A percentile compares a stretch with the other conserved stretches of the same genome.
Evolutionary conservation across 2,797 vertebrate genomes (phyloP).

Genomic region (Cryptoprocta ferox): DNA sequence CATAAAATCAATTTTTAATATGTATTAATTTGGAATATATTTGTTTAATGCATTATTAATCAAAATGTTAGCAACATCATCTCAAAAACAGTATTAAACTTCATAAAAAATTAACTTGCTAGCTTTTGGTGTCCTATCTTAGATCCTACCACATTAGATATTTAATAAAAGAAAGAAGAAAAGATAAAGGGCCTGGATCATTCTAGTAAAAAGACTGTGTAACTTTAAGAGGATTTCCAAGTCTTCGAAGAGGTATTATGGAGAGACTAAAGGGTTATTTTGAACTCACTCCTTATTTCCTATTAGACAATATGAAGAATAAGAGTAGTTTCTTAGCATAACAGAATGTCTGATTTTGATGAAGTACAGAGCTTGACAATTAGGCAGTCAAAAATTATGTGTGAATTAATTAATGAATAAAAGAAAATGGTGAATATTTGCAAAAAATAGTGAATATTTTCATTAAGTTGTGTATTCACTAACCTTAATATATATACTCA

Average conservation of each 20-base stretch:
- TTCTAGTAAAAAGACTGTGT: background rate
- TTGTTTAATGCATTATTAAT: background rate
- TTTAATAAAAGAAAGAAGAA: background rate
- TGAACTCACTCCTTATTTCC: background rate
- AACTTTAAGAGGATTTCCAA: conserved; percentile 13
- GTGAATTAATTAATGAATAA: background rate
- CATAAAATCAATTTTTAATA: background rate
- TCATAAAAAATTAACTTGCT: background rate
- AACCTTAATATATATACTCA: background rate
- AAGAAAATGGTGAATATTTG: background rate
- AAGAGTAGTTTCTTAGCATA: background rate
- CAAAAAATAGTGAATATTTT: background rate
- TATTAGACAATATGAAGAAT: background rate
- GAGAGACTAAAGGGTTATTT: background rate
- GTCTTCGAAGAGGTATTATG: conserved; percentile 28
- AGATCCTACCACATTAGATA: background rate
- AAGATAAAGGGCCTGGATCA: background rate
- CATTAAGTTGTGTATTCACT: background rate
- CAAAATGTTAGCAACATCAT: background rate
- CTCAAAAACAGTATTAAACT: conserved; percentile 4
- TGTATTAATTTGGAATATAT: background rate
- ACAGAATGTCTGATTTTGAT: background rate
- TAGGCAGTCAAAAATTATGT: background rate
- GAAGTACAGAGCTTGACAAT: background rate
- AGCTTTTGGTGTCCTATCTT: background rate